Evolutionary conservation across 2,113 vertebrate genomes (phyloP), one percentile per base, ranked within the genome.

Genomic region (Amia ocellicauda): DNA sequence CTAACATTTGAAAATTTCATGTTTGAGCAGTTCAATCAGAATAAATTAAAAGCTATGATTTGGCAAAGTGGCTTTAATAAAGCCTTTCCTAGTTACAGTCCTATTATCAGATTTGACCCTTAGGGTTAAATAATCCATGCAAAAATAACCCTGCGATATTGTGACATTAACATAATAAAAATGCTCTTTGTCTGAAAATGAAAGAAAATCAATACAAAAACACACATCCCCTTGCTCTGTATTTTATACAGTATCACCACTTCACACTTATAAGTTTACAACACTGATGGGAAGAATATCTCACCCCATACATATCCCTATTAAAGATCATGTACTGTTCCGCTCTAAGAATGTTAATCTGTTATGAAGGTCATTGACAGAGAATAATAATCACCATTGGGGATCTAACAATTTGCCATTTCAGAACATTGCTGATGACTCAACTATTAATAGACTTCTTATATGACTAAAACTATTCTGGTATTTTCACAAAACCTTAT

Each of bases 311-410:
- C 83, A 83, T 84, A 78, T 82, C 79, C 80, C 84, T 74, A 84
- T 86, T 86, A 86, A 85, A 81, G 81, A 85, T 79, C 80, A 76
- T 57, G 79, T 85, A 84, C 62, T 74, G 80, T 86, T 83, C 87
- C 86, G 85, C 86, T 86, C 86, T 78, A 83, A 85, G 91, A 90
- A 90, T 88, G 83, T 80, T 91, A 90, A 86, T 90, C 89, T 86
- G 72, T 85, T 60, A 84, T 83, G 91, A 92, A 93, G 86, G 89
- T 91, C 91, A 92, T 81, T 69, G 80, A 86, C 79, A 87, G 84
- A 85, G 87, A 89, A 80, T 83, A 88, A 87, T 87, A 74, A 82
- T 88, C 86, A 89, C 83, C 78, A 77, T 82, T 83, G 83, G 77
- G 80, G 85, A 86, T 89, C 80, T 80, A 89, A 88, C 84, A 80